Percentiles rank a stretch among this genome's conserved stretches.
phyloP scores from a whole-genome alignment of 2,113 vertebrate species.

The Setophaga petechia region DNA sequence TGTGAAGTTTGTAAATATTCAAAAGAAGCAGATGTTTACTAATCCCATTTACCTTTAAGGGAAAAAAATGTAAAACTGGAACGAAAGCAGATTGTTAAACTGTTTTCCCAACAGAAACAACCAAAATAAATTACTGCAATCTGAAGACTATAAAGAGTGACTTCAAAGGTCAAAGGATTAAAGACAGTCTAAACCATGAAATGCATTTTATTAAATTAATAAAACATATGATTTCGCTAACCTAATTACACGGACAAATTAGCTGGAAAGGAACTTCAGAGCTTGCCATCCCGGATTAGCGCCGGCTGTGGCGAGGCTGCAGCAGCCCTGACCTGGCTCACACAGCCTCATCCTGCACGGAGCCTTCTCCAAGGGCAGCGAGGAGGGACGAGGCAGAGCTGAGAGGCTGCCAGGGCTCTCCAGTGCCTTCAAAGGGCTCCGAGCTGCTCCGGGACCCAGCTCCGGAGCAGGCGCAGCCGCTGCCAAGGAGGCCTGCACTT shows the following conservation, averaged over 20 bases:
- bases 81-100: constrained; percentile 40
- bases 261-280: constrained; percentile 42
- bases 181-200: constrained; percentile 55
- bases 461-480: background rate
- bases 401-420: background rate
- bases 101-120: constrained; percentile 66
- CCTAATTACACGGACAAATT: constrained; percentile 73
- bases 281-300: background rate
- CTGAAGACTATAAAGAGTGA: constrained; percentile 66
- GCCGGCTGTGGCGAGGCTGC: background rate
- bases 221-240: constrained; percentile 69
- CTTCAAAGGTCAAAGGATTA: constrained; percentile 65
- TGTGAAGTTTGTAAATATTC: constrained; percentile 72
- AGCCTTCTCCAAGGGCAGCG: background rate
- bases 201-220: constrained; percentile 72
- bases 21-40: constrained; percentile 68
- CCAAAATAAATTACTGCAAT: constrained; percentile 57
- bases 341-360: rapidly evolving
- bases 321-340: background rate
- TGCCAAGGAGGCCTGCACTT: background rate
- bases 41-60: constrained; percentile 62
- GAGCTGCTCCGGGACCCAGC: background rate
- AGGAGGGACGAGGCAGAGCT: background rate
- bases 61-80: constrained; percentile 59
- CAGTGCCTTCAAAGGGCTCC: background rate